Percentiles rank a stretch among this genome's conserved stretches.
These are phyloP conservation scores for Catharus bicknelli DNA, from an alignment of 2,113 vertebrate genomes.

Conservation along the genomic window DNA sequence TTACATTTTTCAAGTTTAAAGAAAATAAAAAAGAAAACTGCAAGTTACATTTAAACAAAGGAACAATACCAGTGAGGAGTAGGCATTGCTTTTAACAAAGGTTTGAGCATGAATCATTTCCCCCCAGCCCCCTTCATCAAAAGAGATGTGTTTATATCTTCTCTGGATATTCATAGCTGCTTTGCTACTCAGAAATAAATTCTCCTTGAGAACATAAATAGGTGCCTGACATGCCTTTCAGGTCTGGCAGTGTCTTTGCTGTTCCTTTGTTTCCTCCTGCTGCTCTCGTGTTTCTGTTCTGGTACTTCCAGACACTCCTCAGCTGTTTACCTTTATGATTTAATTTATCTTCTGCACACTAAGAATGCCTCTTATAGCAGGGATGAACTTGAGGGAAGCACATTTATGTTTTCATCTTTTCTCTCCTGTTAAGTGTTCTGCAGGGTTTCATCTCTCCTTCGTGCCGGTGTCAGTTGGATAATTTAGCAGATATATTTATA, in stretches of 20 bases:
- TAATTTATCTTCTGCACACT: not conserved
- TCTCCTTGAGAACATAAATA: conserved; percentile 6
- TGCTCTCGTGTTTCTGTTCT: not conserved
- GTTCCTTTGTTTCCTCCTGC: not conserved
- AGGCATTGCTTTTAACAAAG: not conserved
- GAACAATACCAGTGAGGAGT: not conserved
- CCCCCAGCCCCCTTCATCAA: not conserved
- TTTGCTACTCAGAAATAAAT: not conserved
- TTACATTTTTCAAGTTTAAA: not conserved
- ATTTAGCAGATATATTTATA: not conserved
- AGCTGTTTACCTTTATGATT: conserved; percentile 4
- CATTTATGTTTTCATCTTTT: not conserved
- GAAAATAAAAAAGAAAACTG: not conserved
- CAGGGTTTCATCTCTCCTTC: not conserved
- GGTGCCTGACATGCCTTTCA: not conserved
- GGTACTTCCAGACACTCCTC: not conserved
- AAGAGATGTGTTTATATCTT: not conserved
- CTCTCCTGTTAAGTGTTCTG: not conserved
- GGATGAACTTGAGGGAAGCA: not conserved
- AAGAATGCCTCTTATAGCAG: not conserved
- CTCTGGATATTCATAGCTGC: not conserved
- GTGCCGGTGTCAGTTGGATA: not conserved
- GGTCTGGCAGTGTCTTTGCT: not conserved
- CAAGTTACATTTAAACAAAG: not conserved
- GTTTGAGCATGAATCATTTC: conserved; percentile 23